These are phyloP conservation scores for Temnopleurus reevesii DNA, from an alignment of 53 echinoderm and acorn worm species.

Conservation along the genomic window DNA sequence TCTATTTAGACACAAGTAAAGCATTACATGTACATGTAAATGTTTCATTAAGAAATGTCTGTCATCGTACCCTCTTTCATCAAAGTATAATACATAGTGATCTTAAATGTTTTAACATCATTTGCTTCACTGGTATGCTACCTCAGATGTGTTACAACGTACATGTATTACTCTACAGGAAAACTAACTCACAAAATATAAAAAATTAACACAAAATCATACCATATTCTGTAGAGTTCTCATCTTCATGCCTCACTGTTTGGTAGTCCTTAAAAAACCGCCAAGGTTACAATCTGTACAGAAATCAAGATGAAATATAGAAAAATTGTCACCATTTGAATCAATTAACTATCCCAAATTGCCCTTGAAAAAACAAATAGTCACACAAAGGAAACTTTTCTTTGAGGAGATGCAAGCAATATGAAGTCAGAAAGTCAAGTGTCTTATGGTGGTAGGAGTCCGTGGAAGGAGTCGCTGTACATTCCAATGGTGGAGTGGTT, in stretches of 20 bases:
- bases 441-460: too few relatives aligned
- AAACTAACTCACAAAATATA: background rate
- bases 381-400: background rate
- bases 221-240: background rate
- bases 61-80: too few relatives aligned
- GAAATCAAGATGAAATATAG: background rate
- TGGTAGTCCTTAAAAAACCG: too few relatives aligned
- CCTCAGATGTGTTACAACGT: too few relatives aligned
- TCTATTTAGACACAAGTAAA: too few relatives aligned
- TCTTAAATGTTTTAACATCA: too few relatives aligned
- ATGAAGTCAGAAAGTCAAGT: slow-evolving; percentile 17
- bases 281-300: background rate
- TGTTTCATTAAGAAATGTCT: background rate
- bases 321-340: background rate
- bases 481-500: slow-evolving; percentile 22
- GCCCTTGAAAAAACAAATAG: slow-evolving; percentile 18
- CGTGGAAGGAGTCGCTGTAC: background rate
- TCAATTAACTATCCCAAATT: slow-evolving; percentile 5
- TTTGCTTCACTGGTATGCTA: too few relatives aligned
- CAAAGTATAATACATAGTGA: too few relatives aligned
- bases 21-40: background rate
- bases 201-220: background rate
- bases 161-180: background rate
- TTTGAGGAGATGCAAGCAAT: background rate
- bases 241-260: background rate